Evolutionary conservation across 1,140 invertebrate genomes (phyloP), one percentile per base, ranked within the genome.

Genomic region (Bacillus rossius): DNA sequence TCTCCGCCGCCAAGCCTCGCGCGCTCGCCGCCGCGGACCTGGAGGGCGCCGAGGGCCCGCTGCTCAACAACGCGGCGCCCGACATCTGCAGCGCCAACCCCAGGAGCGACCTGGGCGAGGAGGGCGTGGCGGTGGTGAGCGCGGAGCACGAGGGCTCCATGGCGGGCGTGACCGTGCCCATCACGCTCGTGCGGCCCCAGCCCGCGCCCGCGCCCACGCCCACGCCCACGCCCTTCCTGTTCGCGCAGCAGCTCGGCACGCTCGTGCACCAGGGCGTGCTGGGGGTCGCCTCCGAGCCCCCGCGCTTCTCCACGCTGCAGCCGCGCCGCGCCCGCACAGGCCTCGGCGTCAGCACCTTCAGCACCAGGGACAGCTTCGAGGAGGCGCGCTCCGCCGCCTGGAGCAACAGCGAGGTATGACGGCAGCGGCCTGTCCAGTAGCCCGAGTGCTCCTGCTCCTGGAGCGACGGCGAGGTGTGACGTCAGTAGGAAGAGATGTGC

Each of bases 41-140:
- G 26, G 64, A 65, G 50, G 63, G 63, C 25, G 57, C 55, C 7
- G 63, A 64, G 42, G 61, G 63, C 5, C 63, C 63, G 0, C 37
- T 62, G 25, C 42, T 62, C 0, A 47, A 26, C 43, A 47, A 38
- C 10, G 57, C 57, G 1, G 57, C 60, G 8, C 63, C 63, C 4
- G 63, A 64, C 41, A 51, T 64, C 1, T 64, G 63, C 50, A 54
- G 57, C 3, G 38, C 58, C 14, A 60, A 60, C 49, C 51, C 52
- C 5, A 23, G 10, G n/a, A 25, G n/a, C 22, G 50, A 45, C 42
- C 16, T 45, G 7, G 16, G 16, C 16, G 16, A 16, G 47, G 20
- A 49, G 10, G 47, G n/a, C 19, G 47, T 23, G 47, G n/a, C 47
- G 20, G 47, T n/a, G 47, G 47, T 23, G 16, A 23, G 26, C 19